phyloP scores from a whole-genome alignment of 2,797 vertebrate species.

The Lindbergichthys nudifrons region DNA sequence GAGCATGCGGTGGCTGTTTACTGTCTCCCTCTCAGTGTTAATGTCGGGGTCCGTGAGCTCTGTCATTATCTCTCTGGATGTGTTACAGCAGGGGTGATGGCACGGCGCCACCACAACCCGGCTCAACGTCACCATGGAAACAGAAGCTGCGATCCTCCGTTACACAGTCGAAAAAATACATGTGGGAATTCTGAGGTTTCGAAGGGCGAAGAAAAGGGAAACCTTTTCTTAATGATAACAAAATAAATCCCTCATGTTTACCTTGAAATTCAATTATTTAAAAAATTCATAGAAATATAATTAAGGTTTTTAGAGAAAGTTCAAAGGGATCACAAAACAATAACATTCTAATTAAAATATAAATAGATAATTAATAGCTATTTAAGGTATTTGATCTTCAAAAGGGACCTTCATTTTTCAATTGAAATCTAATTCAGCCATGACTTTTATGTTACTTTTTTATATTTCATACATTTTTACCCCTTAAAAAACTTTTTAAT shows the following conservation, averaged over 20 bases:
- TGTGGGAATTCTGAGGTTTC: background rate
- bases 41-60: constrained; percentile 1
- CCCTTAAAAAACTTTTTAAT: background rate
- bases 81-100: background rate
- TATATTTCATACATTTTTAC: background rate
- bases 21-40: background rate
- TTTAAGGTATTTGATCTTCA: background rate
- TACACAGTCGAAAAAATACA: background rate
- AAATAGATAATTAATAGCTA: background rate
- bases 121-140: constrained; percentile 36
- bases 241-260: background rate
- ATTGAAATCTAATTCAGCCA: background rate
- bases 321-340: background rate
- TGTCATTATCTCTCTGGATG: constrained; percentile 31
- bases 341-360: too few relatives aligned
- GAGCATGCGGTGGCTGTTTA: constrained; percentile 8
- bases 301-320: background rate
- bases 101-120: background rate
- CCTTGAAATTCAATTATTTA: background rate
- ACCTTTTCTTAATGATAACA: too few relatives aligned
- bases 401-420: background rate
- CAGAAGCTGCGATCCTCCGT: constrained; percentile 5
- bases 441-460: fast-evolving
- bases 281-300: background rate
- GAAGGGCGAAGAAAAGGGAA: background rate